phyloP scores from a whole-genome alignment of 1,140 invertebrate genomes.

The Thereuonema tuberculata region DNA sequence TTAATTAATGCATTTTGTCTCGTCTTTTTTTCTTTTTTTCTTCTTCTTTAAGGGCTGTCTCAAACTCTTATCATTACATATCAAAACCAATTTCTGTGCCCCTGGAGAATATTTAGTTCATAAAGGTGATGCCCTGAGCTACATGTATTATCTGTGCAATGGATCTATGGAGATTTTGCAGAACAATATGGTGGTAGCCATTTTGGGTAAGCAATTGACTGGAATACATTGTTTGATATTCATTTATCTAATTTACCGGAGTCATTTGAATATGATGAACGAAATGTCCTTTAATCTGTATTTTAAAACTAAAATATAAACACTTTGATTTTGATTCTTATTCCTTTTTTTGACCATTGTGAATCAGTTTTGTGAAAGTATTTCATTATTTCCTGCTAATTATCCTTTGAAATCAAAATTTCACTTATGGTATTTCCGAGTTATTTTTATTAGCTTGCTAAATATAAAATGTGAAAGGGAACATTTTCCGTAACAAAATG shows the following conservation, averaged over 20 bases:
- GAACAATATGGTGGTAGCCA: conserved; percentile 95
- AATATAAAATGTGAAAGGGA: no score
- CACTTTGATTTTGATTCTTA: no score
- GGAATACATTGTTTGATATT: neutral
- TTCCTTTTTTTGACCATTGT: no score
- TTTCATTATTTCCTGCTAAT: no score
- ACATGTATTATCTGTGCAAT: conserved; percentile 91
- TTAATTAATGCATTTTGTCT: neutral
- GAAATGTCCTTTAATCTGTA: no score
- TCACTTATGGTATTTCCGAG: no score
- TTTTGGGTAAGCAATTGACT: conserved; percentile 57
- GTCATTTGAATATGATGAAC: neutral
- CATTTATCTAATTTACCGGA: neutral
- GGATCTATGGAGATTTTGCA: conserved; percentile 98
- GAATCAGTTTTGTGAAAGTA: no score
- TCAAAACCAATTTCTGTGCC: conserved; percentile 82
- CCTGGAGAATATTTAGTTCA: conserved; percentile 95
- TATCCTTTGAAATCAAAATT: no score
- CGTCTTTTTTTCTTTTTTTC: neutral
- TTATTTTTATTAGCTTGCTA: no score
- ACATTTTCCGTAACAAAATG: no score
- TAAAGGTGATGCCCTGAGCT: conserved; percentile 88
- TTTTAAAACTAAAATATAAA: no score
- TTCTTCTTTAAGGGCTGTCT: conserved; percentile 69
- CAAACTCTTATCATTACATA: conserved; percentile 77